Percentiles rank a stretch among this genome's conserved stretches.
These are phyloP conservation scores for Rhagologus leucostigma DNA, from an alignment of 2,113 vertebrate genomes.

Conservation along the genomic window DNA sequence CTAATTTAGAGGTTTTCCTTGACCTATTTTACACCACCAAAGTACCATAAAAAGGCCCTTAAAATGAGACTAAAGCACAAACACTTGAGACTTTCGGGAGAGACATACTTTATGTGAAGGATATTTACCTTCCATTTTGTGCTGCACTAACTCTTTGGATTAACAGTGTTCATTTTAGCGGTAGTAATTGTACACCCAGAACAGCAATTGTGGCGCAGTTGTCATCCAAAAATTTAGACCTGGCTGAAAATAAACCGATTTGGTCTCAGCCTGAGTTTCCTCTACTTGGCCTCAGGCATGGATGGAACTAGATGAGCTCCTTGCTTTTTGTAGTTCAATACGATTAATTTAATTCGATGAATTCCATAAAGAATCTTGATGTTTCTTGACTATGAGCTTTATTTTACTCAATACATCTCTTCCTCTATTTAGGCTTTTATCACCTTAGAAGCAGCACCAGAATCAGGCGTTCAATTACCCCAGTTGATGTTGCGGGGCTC, in stretches of 20 bases:
- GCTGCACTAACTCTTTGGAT: not conserved
- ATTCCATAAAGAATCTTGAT: not conserved
- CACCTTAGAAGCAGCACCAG: not conserved
- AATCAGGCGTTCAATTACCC: not conserved
- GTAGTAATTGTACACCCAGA: not conserved
- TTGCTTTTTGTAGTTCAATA: not conserved
- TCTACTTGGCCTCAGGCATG: not conserved
- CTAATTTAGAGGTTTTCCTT: not conserved
- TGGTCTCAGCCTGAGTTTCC: slow-evolving; percentile 10
- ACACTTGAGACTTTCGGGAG: not conserved
- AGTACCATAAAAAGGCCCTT: not conserved
- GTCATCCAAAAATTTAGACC: not conserved
- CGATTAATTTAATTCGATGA: not conserved
- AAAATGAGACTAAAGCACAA: not conserved
- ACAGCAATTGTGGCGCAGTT: not conserved
- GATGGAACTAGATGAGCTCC: not conserved
- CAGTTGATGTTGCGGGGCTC: not conserved
- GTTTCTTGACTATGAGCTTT: not conserved
- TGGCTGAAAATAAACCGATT: not conserved
- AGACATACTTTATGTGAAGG: not conserved
- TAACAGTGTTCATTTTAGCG: not conserved
- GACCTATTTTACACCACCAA: not conserved
- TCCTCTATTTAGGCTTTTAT: slow-evolving; percentile 24
- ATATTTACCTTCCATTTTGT: not conserved
- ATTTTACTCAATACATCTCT: not conserved